Conservation (phyloP, 2,888 invertebrate species). For the Andrena chrysosceles region DNA sequence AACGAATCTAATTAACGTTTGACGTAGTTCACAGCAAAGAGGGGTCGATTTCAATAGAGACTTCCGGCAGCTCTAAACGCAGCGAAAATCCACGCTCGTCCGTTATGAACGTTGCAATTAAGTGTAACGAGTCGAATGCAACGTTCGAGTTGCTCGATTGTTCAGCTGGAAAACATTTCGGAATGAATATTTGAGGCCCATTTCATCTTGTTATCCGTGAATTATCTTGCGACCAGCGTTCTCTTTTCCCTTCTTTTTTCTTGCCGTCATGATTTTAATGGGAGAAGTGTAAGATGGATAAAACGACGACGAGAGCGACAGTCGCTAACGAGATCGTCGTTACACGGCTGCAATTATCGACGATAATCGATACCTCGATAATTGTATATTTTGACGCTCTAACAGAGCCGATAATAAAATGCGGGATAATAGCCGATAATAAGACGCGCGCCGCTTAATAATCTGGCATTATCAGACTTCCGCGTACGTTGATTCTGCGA, state of each 20-base stretch:
- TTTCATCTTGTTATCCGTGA: constrained; percentile 61
- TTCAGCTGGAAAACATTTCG: constrained; percentile 32
- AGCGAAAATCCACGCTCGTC: constrained; percentile 9
- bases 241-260: not conserved
- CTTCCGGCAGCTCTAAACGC: constrained; percentile 17
- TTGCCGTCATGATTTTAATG: constrained; percentile 72
- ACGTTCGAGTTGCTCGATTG: constrained; percentile 40
- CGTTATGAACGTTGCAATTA: constrained; percentile 18
- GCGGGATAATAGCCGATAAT: constrained; percentile 42
- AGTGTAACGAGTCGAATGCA: constrained; percentile 28
- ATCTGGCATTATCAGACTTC: constrained; percentile 13
- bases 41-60: constrained; percentile 7
- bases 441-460: constrained; percentile 40
- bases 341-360: constrained; percentile 76
- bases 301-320: constrained; percentile 58
- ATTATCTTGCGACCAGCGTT: constrained; percentile 42
- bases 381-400: constrained; percentile 64
- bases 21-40: not conserved
- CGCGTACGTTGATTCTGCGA: constrained; percentile 1
- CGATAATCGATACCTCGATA: constrained; percentile 65
- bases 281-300: constrained; percentile 62
- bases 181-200: constrained; percentile 45
- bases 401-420: constrained; percentile 42
- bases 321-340: constrained; percentile 75
- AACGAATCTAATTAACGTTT: constrained; percentile 40